Evolutionary conservation across 2,113 vertebrate species (phyloP).

Genomic region (Tichodroma muraria): DNA sequence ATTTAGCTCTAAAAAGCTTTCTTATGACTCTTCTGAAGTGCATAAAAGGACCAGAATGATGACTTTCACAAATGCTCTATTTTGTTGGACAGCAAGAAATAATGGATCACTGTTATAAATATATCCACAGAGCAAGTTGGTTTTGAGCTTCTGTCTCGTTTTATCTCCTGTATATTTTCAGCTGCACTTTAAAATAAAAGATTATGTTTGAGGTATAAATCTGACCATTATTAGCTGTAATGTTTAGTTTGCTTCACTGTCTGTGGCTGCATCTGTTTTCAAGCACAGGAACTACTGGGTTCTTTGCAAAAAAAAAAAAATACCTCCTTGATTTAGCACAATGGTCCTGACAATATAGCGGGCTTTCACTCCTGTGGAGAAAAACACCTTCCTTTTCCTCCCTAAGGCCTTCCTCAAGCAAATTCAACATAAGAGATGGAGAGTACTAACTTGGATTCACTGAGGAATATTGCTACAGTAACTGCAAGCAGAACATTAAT

Average conservation of each 20-base stretch:
- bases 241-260: neutral
- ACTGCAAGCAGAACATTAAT: slow-evolving; percentile 4
- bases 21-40: slow-evolving; percentile 22
- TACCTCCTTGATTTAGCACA: neutral
- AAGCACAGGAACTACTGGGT: neutral
- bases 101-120: neutral
- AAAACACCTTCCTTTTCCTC: neutral
- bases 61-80: slow-evolving; percentile 11
- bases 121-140: neutral
- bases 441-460: slow-evolving; percentile 6
- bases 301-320: slow-evolving; percentile 17
- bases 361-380: neutral
- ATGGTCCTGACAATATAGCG: neutral
- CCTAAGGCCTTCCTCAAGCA: neutral
- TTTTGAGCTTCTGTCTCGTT: neutral
- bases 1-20: slow-evolving; percentile 38
- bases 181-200: slow-evolving; percentile 6
- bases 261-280: neutral
- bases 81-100: slow-evolving; percentile 8
- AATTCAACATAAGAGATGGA: neutral
- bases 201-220: slow-evolving; percentile 18
- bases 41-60: slow-evolving; percentile 3
- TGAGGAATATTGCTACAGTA: slow-evolving; percentile 2
- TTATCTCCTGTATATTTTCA: neutral
- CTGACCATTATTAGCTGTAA: slow-evolving; percentile 1